These are phyloP conservation scores for Quadriops clusia DNA, from an alignment of 2,888 invertebrate species.

Conservation along the genomic window DNA sequence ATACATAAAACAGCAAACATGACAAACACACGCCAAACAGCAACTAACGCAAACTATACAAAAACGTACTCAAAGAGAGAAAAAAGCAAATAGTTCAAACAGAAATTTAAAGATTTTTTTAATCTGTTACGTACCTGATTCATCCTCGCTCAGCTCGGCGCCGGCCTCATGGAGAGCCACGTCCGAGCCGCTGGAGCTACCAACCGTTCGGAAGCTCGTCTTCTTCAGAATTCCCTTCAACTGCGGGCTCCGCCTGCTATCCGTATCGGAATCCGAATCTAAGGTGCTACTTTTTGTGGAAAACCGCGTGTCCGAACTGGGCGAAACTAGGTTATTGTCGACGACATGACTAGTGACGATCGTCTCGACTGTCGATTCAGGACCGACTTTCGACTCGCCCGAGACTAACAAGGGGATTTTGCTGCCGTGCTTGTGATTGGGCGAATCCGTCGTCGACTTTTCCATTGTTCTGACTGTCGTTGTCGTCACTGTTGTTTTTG, in stretches of 20 bases:
- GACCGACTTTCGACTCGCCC: conserved; percentile 26
- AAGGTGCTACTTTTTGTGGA: conserved; percentile 29
- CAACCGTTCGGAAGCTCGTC: conserved; percentile 37
- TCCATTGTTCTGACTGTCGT: conserved; percentile 16
- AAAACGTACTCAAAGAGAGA: no score
- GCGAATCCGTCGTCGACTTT: conserved; percentile 13
- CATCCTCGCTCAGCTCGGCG: conserved; percentile 49
- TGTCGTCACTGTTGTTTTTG: no score
- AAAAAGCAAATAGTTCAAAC: conserved; percentile 24
- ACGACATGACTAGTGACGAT: conserved; percentile 22
- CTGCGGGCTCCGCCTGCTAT: conserved; percentile 31
- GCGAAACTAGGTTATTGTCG: conserved; percentile 26
- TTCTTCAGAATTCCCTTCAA: conserved; percentile 34
- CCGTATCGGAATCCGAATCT: conserved; percentile 38
- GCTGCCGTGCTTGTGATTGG: conserved; percentile 25
- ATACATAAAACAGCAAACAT: no score
- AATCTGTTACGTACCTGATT: conserved; percentile 48
- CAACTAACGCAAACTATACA: no score
- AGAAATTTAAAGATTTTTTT: conserved; percentile 12
- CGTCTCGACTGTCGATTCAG: conserved; percentile 21
- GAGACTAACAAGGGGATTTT: conserved; percentile 38
- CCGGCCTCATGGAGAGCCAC: conserved; percentile 51
- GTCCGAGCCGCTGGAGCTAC: conserved; percentile 52
- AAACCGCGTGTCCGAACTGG: conserved; percentile 24
- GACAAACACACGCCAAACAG: no score